Conservation (phyloP, 1,140 invertebrate genomes). For the Lineus longissimus region DNA sequence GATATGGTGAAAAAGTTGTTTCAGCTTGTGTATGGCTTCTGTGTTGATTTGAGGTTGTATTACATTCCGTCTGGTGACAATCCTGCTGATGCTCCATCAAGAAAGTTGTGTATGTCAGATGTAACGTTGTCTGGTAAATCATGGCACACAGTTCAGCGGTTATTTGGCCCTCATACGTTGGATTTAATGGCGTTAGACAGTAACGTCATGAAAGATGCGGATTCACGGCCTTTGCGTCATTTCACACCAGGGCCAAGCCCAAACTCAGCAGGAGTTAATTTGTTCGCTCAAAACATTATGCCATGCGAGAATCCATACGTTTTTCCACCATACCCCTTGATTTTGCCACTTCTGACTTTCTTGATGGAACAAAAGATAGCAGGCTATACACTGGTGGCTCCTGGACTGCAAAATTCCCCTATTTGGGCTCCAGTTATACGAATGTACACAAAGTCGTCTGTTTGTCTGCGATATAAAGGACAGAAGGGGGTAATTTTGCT, state of each 20-base stretch:
- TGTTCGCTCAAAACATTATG: conserved; percentile 4
- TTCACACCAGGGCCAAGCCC: neutral
- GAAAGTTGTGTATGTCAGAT: neutral
- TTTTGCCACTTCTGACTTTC: neutral
- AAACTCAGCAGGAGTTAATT: neutral
- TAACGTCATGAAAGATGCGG: neutral
- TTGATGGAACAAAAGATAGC: neutral
- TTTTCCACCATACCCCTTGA: conserved; percentile 7
- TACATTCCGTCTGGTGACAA: neutral
- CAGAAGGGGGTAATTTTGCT: neutral
- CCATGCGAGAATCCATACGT: conserved; percentile 7
- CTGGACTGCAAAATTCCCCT: neutral
- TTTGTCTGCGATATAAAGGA: neutral
- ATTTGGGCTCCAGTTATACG: neutral
- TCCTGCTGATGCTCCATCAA: neutral
- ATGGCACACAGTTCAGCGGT: neutral
- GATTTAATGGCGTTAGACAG: neutral
- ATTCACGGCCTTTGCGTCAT: neutral
- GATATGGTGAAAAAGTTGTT: neutral
- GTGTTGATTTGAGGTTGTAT: neutral
- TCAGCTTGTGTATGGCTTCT: neutral
- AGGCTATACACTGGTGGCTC: conserved; percentile 1
- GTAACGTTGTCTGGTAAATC: neutral
- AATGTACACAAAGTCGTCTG: neutral
- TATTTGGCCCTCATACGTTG: neutral